Evolutionary conservation across 2,797 vertebrate genomes (phyloP).

Genomic region (Apogon talboti): DNA sequence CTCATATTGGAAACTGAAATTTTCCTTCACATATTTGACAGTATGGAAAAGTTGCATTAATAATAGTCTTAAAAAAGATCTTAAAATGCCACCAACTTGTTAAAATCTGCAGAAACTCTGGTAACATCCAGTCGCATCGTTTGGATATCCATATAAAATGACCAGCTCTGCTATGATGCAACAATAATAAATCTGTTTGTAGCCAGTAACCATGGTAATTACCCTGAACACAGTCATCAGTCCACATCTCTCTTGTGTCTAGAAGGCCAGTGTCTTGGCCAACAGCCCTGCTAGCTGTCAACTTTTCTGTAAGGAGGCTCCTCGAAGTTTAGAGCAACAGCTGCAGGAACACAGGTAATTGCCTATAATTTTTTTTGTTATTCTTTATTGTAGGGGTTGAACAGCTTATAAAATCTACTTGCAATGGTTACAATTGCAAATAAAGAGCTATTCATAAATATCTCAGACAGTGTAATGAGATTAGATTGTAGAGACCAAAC

Average conservation of each 20-base stretch:
- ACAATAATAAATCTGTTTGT: constrained; percentile 19
- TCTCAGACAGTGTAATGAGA: too few relatives aligned
- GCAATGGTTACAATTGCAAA: too few relatives aligned
- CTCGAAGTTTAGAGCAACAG: constrained; percentile 96
- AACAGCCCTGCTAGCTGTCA: constrained; percentile 92
- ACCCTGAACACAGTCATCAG: constrained; percentile 43
- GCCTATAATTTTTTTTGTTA: constrained; percentile 8
- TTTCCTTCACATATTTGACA: too few relatives aligned
- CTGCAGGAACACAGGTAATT: constrained; percentile 96
- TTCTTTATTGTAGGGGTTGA: neutral
- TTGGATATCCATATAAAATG: constrained; percentile 7
- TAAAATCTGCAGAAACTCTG: too few relatives aligned
- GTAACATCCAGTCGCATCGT: constrained; percentile 9
- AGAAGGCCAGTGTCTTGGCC: constrained; percentile 88
- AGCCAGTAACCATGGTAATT: constrained; percentile 25
- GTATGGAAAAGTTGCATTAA: too few relatives aligned
- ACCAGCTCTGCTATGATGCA: constrained; percentile 19
- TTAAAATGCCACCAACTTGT: too few relatives aligned
- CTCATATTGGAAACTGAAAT: too few relatives aligned
- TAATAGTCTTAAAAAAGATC: too few relatives aligned
- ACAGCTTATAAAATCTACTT: too few relatives aligned
- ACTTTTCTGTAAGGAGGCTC: constrained; percentile 94
- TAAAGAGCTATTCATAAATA: too few relatives aligned
- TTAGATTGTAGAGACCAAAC: too few relatives aligned
- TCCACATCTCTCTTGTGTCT: constrained; percentile 63